phyloP scores from a whole-genome alignment of 2,113 vertebrate species.

The Phrynosoma platyrhinos region DNA sequence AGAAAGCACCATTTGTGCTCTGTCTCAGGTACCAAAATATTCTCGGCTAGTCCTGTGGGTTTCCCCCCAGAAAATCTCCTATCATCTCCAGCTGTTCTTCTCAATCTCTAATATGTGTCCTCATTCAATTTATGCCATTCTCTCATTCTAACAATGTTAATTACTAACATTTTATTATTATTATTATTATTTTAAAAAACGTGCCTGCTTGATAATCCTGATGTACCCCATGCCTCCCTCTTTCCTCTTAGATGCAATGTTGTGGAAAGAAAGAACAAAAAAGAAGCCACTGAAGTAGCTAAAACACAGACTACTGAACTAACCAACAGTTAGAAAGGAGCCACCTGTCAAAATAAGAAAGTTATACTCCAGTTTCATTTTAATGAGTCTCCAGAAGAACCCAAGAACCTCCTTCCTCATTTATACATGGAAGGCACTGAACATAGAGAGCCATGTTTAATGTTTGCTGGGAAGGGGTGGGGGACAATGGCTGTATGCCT shows the following conservation, averaged over 20 bases:
- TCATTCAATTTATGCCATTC: not conserved
- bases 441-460: not conserved
- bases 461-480: not conserved
- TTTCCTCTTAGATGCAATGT: not conserved
- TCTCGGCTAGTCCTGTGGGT: not conserved
- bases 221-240: not conserved
- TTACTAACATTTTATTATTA: not conserved
- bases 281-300: not conserved
- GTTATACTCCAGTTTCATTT: constrained; percentile 31
- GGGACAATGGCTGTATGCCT: not conserved
- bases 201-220: not conserved
- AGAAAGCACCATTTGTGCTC: not conserved
- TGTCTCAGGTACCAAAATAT: not conserved
- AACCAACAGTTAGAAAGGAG: constrained; percentile 7
- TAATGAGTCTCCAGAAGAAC: constrained; percentile 21
- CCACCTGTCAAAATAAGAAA: constrained; percentile 48
- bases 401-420: constrained; percentile 16
- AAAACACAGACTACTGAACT: constrained; percentile 3
- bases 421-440: not conserved
- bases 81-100: not conserved
- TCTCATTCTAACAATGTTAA: not conserved
- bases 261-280: not conserved
- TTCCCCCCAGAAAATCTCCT: not conserved
- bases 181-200: not conserved
- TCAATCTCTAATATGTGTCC: not conserved